phyloP scores from a whole-genome alignment of 2,113 vertebrate genomes.

The Delphinapterus leucas region DNA sequence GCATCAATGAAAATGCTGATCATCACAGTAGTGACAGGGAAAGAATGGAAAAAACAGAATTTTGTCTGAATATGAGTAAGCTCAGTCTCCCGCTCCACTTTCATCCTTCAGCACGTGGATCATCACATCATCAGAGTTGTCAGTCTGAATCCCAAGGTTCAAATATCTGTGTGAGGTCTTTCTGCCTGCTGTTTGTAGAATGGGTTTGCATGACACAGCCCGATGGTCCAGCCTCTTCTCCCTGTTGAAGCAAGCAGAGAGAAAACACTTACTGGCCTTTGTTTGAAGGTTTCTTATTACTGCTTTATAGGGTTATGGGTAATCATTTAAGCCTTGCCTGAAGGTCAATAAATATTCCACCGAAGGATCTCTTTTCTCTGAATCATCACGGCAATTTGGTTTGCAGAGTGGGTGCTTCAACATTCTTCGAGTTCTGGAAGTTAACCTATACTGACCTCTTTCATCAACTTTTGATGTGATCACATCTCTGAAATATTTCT shows the following conservation, averaged over 20 bases:
- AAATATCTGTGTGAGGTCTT: background rate
- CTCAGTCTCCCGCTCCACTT: background rate
- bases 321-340: conserved; percentile 38
- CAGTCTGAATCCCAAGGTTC: background rate
- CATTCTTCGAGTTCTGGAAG: background rate
- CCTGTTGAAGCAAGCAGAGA: conserved; percentile 51
- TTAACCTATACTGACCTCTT: background rate
- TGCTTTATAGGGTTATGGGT: background rate
- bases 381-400: background rate
- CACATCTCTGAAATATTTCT: conserved; percentile 31
- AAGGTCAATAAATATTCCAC: background rate
- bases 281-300: conserved; percentile 1
- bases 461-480: background rate
- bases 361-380: background rate
- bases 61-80: background rate
- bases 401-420: background rate
- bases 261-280: conserved; percentile 24
- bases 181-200: background rate
- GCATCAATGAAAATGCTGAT: background rate
- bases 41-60: background rate
- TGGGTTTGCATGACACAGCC: background rate
- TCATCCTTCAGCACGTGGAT: background rate
- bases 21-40: background rate
- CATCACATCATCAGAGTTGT: background rate
- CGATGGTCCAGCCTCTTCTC: background rate